Percentiles rank a stretch among this genome's conserved stretches.
Evolutionary conservation across 2,797 vertebrate species (phyloP).

Genomic region (Diceros bicornis): DNA sequence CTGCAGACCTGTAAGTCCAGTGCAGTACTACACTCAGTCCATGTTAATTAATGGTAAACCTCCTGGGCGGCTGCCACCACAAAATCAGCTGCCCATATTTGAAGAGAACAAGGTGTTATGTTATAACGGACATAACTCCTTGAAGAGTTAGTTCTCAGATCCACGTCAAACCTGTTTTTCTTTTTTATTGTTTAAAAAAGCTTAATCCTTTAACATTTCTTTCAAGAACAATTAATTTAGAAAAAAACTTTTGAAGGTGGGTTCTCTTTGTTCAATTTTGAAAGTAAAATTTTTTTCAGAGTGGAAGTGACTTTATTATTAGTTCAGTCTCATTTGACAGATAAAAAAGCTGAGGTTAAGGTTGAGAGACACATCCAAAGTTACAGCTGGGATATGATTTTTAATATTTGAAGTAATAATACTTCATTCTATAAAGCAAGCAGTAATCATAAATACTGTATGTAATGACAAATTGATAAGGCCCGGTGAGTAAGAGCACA

Average conservation of each 20-base stretch:
- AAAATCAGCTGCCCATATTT: not conserved
- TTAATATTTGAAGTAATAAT: slow-evolving; percentile 32
- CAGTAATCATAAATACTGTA: not conserved
- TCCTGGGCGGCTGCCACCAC: not conserved
- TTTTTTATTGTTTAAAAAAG: slow-evolving; percentile 8
- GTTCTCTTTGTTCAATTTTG: slow-evolving; percentile 47
- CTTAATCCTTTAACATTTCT: slow-evolving; percentile 6
- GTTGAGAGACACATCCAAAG: not conserved
- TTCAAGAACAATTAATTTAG: slow-evolving; percentile 47
- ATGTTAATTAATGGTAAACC: not conserved
- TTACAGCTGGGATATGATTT: not conserved
- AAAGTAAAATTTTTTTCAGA: slow-evolving; percentile 22
- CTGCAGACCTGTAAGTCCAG: not conserved
- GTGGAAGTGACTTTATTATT: slow-evolving; percentile 27
- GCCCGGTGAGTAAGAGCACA: not conserved
- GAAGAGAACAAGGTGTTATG: not conserved
- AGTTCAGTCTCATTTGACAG: slow-evolving; percentile 24
- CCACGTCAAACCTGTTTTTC: not conserved
- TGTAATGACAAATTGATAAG: not conserved
- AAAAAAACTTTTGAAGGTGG: slow-evolving; percentile 35
- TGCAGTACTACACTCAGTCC: not conserved
- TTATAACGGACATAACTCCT: not conserved
- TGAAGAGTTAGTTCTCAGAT: slow-evolving; percentile 55
- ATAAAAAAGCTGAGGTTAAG: slow-evolving; percentile 3
- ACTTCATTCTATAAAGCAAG: not conserved